Conservation (phyloP, 2,113 vertebrate genomes). For the Actinemys pallida region DNA sequence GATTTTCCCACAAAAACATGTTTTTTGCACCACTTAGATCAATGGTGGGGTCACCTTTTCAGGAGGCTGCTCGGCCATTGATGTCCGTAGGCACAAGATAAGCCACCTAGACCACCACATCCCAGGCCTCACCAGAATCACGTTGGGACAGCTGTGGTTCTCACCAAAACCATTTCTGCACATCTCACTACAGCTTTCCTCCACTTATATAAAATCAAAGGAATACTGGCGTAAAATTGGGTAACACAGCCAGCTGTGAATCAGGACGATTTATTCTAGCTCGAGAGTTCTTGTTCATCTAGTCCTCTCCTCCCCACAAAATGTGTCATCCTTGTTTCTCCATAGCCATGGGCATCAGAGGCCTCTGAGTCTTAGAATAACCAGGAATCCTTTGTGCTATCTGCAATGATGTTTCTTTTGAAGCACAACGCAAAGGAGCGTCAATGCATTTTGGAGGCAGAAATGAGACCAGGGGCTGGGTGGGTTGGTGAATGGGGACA, state of each 20-base stretch:
- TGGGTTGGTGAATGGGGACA: neutral
- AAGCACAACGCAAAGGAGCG: neutral
- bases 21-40: constrained; percentile 45
- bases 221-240: neutral
- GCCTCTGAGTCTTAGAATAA: neutral
- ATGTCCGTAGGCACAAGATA: neutral
- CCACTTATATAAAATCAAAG: neutral
- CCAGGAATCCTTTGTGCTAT: neutral
- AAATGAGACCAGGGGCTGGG: neutral
- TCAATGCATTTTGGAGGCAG: accelerated
- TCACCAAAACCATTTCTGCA: neutral
- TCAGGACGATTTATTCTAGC: neutral
- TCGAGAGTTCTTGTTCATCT: neutral
- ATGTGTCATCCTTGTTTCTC: neutral
- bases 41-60: constrained; percentile 9
- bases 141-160: accelerated
- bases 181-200: neutral
- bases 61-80: neutral
- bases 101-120: accelerated
- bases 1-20: neutral
- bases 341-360: neutral
- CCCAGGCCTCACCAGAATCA: neutral
- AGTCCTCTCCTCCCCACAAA: neutral
- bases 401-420: neutral
- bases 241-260: neutral